Evolutionary conservation across 2,888 invertebrate genomes (phyloP), one percentile per base, ranked within the genome.

Genomic region (Notocelia uddmanniana): DNA sequence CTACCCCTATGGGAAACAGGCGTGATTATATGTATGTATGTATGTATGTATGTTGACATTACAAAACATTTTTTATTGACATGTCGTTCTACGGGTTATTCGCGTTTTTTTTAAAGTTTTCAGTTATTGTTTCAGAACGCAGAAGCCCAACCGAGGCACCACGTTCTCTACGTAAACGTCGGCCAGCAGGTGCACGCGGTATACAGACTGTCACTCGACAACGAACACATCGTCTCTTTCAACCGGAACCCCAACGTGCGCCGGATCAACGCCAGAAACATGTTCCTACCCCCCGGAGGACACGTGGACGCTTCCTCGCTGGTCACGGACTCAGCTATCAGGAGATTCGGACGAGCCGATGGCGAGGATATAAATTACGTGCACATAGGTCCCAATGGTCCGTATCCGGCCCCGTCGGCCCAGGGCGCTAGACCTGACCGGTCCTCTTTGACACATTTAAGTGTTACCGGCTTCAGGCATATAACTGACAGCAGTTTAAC

Each of bases 401-500:
- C 78, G 0, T 67, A 76, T 0, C 66, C 75, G 0, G 78, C 76
- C 0, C 80, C 81, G 0, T 74, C 74, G 1, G 74, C 76, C 0
- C 54, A 76, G 0, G 79, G 79, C 0, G 75, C 79, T 0, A 76
- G 91, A 0, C 91, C 93, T 0, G 89, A 89, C 3, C 83, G 94
- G 70, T 94, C 95, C 1, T 91, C 86, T 19, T 81, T 96, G 0
- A 89, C 94, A 63, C 86, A 92, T 0, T 80, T 96, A 0, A 91
- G 93, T 3, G 88, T 94, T 6, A 94, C 95, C 0, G 95, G 96
- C 5, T 97, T 95, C 79, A 89, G 93, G 6, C 89, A 91, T 69
- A 94, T 97, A 0, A 96, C 96, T 0, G 95, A 96, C 79, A 85
- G 92, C 8, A 95, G 95, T 58, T 81, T 97, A 19, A 83, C 87